Conservation (phyloP, 2,888 invertebrate genomes). For the Cryptosula pallasiana region DNA sequence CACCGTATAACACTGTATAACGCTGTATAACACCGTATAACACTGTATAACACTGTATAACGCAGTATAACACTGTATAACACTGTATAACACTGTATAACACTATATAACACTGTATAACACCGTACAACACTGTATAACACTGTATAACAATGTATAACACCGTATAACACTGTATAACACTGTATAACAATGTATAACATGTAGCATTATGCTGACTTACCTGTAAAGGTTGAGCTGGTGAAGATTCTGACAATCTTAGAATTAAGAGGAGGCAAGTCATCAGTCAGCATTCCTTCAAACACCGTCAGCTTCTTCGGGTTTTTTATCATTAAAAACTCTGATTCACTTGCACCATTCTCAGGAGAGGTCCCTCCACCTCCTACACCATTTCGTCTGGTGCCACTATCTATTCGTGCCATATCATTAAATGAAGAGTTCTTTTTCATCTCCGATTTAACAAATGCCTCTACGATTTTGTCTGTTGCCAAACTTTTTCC, state of each 20-base stretch:
- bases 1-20: too few relatives aligned
- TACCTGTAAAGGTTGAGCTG: constrained; percentile 96
- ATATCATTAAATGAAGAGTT: constrained; percentile 14
- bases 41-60: too few relatives aligned
- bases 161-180: too few relatives aligned
- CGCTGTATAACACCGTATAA: too few relatives aligned
- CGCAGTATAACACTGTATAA: too few relatives aligned
- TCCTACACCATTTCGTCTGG: not conserved
- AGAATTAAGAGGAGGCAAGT: constrained; percentile 88
- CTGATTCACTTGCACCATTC: not conserved
- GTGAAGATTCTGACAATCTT: constrained; percentile 97
- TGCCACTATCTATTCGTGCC: constrained; percentile 25
- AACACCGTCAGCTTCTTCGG: constrained; percentile 25
- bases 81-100: too few relatives aligned
- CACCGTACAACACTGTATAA: too few relatives aligned
- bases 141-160: too few relatives aligned
- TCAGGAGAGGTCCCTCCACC: constrained; percentile 17
- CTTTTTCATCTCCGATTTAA: constrained; percentile 22
- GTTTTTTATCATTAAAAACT: not conserved
- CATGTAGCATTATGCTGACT: too few relatives aligned
- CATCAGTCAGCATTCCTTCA: constrained; percentile 56
- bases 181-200: too few relatives aligned
- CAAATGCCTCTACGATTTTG: constrained; percentile 5
- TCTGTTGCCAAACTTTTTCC: not conserved
- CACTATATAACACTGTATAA: too few relatives aligned